A percentile compares a stretch with the other conserved stretches of the same genome.
phyloP scores from a whole-genome alignment of 23 tunicate genomes.

The Corella eumyota region DNA sequence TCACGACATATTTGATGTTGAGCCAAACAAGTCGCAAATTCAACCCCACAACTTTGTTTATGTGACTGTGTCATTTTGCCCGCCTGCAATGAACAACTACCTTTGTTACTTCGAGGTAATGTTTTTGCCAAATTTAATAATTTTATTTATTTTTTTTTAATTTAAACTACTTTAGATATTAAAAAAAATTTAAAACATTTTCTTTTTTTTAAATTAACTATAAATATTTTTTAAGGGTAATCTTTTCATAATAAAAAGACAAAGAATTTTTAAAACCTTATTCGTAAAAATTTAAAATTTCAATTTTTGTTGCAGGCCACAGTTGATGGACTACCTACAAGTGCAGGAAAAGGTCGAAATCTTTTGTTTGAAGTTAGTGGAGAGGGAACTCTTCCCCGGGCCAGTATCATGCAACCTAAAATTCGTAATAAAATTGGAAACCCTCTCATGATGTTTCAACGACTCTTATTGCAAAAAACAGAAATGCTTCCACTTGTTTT shows the following conservation, averaged over 20 bases:
- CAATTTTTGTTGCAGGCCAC: too few species aligned
- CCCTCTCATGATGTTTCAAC: slow-evolving; percentile 60
- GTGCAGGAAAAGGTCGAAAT: slow-evolving; percentile 48
- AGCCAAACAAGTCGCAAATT: slow-evolving; percentile 69
- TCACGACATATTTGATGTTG: slow-evolving; percentile 82
- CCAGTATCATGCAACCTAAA: slow-evolving; percentile 36
- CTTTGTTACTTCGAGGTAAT: slow-evolving; percentile 80
- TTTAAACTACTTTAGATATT: too few species aligned
- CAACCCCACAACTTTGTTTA: slow-evolving; percentile 66
- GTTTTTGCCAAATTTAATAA: not conserved
- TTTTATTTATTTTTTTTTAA: not conserved
- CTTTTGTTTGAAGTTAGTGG: slow-evolving; percentile 77
- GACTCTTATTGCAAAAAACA: slow-evolving; percentile 36
- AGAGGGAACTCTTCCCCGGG: slow-evolving; percentile 90
- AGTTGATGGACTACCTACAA: slow-evolving; percentile 72
- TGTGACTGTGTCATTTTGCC: slow-evolving; percentile 74
- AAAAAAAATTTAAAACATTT: too few species aligned
- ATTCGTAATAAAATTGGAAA: slow-evolving; percentile 62
- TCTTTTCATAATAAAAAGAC: too few species aligned
- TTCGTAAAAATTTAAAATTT: too few species aligned
- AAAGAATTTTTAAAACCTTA: too few species aligned
- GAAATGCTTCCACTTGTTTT: slow-evolving; percentile 53
- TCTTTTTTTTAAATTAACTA: too few species aligned
- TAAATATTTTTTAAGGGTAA: too few species aligned
- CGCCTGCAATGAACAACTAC: slow-evolving; percentile 83